Evolutionary conservation across 2,113 vertebrate species (phyloP), one percentile per base, ranked within the genome.

Genomic region (Psittacara wagleri): DNA sequence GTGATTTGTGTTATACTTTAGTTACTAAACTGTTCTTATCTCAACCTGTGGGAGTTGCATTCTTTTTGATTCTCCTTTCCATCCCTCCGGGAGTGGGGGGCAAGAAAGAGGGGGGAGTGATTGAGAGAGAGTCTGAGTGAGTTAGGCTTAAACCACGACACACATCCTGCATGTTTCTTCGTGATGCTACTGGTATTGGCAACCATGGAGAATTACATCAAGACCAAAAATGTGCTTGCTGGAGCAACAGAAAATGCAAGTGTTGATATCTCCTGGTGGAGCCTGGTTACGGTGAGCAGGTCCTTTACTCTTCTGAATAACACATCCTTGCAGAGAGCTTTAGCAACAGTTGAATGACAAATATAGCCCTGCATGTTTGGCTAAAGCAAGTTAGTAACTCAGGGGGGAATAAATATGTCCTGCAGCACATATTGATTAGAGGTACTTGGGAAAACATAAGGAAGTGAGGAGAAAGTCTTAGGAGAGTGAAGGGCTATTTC

Each of bases 401-500:
- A 19, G 1, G 1, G 15, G 28, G 37, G 8, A 81, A 81, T 48
- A 78, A 81, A 37, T 13, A 28, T 37, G n/a, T 57, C 28, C 43
- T 48, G 22, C 22, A 79, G 48, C 20, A n/a, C 17, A 19, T 6
- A 4, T 7, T 57, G 35, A 16, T 57, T 54, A 37, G 54, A 74
- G 31, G 49, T n/a, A 49, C 17, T 70, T 18, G 49, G 46, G 15
- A 54, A 83, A 92, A 44, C 1, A 9, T 15, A 3, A 41, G 25
- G 35, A 33, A 81, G 11, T 28, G 17, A 83, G n/a, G 7, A 92
- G 4, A 77, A 64, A 62, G 6, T 57, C 24, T 80, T 35, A 61
- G 17, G 35, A 80, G 3, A 0, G 0, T n/a, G 61, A 27, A 82
- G 24, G 14, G 18, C 70, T 0, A 2, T 43, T 92, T 62, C 43